Evolutionary conservation across 2,888 invertebrate genomes (phyloP), one percentile per base, ranked within the genome.

Genomic region (Melipona beecheii): DNA sequence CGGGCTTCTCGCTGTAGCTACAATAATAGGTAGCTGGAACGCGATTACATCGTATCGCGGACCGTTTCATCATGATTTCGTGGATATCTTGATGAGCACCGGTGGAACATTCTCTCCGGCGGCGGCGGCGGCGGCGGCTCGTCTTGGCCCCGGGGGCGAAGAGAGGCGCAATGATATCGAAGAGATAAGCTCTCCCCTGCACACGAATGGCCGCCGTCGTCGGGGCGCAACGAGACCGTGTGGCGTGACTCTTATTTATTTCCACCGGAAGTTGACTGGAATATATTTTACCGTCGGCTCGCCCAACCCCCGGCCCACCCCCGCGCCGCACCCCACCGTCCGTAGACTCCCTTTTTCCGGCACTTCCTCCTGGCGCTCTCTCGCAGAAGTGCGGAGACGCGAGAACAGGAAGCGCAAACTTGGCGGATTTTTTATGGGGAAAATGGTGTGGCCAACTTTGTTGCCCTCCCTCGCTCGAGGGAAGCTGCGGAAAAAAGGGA

Each of bases 241-340:
- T 92, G 92, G 94, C 93, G 93, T 93, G 94, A 94, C 93, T 94
- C 90, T 94, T 94, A 94, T 94, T 94, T 94, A 94, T 94, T 93
- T 94, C 93, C 92, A 94, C 89, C 94, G 94, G 94, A 94, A 94
- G 93, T 93, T 92, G 92, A 94, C 93, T 92, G 92, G 93, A 94
- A 94, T 94, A 94, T 94, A 94, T 94, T 93, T 94, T 91, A 92
- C 92, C 92, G 89, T 88, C 88, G 86, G 89, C 91, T 87, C 91
- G 84, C 89, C 43, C 43, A 43, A 83, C 88, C 79, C 89, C 78
- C 69, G 6, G 43, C 43, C 24, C 73, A 43, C 36, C 27, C 11
- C 15, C 36, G 9, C 36, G 52, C 24, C 19, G 19, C 69, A 75
- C 78, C 81, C 86, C 60, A 13, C 50, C 21, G 56, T 52, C 5